A percentile compares a stretch with the other conserved stretches of the same genome.
These are phyloP conservation scores for Pocillopora verrucosa DNA, from an alignment of 64 coral and sea anemone genomes.

Conservation along the genomic window DNA sequence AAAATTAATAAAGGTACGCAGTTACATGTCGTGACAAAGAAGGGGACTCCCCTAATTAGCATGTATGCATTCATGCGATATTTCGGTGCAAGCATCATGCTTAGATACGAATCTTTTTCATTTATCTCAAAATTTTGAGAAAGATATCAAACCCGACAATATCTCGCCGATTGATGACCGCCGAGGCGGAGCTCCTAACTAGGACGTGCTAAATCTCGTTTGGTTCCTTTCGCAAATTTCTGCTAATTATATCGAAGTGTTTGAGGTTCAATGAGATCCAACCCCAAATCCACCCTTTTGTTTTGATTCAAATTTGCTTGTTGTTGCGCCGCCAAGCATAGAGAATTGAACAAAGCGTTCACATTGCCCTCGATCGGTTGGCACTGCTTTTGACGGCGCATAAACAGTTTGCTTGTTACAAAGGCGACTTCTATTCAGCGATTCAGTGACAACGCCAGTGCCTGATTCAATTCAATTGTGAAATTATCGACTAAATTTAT, in stretches of 20 bases:
- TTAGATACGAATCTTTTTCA: too few relatives aligned
- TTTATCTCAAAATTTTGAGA: too few relatives aligned
- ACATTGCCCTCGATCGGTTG: slow-evolving; percentile 44
- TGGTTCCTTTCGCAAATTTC: slow-evolving; percentile 66
- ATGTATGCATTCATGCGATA: too few relatives aligned
- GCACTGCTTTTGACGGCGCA: slow-evolving; percentile 57
- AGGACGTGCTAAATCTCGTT: slow-evolving; percentile 59
- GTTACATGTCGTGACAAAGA: too few relatives aligned
- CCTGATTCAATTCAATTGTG: neutral
- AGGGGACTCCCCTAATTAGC: too few relatives aligned
- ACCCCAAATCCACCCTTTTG: slow-evolving; percentile 76
- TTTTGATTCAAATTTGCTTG: slow-evolving; percentile 81
- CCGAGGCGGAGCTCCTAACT: slow-evolving; percentile 8
- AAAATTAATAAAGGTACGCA: too few relatives aligned
- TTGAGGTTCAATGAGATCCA: slow-evolving; percentile 67
- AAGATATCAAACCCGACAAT: too few relatives aligned
- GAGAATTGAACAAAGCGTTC: slow-evolving; percentile 62
- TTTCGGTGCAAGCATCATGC: too few relatives aligned
- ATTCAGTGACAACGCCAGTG: neutral
- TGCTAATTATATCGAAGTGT: slow-evolving; percentile 84
- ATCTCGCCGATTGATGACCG: too few relatives aligned
- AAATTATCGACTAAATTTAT: slow-evolving; percentile 26
- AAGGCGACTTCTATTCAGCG: neutral
- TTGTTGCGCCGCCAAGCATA: slow-evolving; percentile 69
- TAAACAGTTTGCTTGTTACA: slow-evolving; percentile 13